Conservation (phyloP, 2,888 invertebrate genomes). For the Tinea trinotella region DNA sequence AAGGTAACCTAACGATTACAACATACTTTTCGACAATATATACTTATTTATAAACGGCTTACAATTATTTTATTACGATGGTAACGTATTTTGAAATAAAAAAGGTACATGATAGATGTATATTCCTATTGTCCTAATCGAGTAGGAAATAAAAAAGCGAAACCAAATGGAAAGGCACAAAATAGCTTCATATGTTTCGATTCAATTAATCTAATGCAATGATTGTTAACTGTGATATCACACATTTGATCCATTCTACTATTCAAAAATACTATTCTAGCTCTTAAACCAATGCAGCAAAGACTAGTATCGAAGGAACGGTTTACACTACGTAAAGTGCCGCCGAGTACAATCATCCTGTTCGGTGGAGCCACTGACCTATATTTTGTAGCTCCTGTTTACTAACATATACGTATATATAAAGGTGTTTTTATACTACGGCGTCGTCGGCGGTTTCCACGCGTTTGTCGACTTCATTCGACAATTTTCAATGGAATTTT, state of each 20-base stretch:
- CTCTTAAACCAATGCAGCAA: not conserved
- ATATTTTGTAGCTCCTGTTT: constrained; percentile 27
- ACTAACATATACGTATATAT: constrained; percentile 3
- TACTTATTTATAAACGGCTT: too few species aligned
- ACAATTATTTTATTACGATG: too few species aligned
- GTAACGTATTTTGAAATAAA: too few species aligned
- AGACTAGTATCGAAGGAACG: not conserved
- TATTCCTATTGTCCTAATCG: too few species aligned
- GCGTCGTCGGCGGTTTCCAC: not conserved
- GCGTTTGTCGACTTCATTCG: not conserved
- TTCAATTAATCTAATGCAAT: constrained; percentile 46
- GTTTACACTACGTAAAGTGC: not conserved
- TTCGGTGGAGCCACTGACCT: constrained; percentile 31
- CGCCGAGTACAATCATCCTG: constrained; percentile 3
- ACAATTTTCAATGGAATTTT: constrained; percentile 2
- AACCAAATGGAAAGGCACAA: not conserved
- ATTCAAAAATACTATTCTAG: not conserved
- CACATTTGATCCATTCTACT: not conserved
- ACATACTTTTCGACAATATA: too few species aligned
- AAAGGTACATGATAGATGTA: too few species aligned
- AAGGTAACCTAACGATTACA: too few species aligned
- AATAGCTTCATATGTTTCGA: constrained; percentile 1
- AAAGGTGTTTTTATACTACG: not conserved
- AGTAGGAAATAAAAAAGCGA: not conserved
- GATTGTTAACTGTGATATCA: constrained; percentile 18